phyloP scores from a whole-genome alignment of 2,888 invertebrate species.

The Dryomyza anilis region DNA sequence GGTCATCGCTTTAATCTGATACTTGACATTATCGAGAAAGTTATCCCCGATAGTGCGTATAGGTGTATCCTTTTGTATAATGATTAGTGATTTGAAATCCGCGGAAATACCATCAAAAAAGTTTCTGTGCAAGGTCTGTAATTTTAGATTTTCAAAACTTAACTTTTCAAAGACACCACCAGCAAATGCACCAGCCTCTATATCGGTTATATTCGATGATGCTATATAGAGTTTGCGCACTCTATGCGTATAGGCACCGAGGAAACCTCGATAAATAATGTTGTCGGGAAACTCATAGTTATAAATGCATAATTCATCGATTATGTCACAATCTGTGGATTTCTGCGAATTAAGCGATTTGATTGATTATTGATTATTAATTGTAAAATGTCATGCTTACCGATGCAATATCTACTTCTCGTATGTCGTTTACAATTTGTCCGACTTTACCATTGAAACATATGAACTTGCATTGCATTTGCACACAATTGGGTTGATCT shows the following conservation, averaged over 20 bases:
- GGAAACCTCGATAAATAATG: constrained; percentile 41
- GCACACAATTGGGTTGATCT: constrained; percentile 28
- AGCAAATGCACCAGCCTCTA: constrained; percentile 46
- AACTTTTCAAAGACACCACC: constrained; percentile 39
- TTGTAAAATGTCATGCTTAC: background rate
- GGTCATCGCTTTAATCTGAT: constrained; percentile 42
- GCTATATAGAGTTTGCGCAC: constrained; percentile 40
- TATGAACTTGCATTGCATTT: constrained; percentile 40
- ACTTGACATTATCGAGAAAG: constrained; percentile 45
- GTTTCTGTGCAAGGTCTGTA: constrained; percentile 35
- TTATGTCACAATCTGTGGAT: too few relatives aligned
- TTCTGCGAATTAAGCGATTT: too few relatives aligned
- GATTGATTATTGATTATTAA: background rate
- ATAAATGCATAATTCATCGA: constrained; percentile 45
- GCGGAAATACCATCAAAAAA: constrained; percentile 39
- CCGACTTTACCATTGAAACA: constrained; percentile 41
- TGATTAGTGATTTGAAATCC: constrained; percentile 35
- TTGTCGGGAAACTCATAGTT: constrained; percentile 42
- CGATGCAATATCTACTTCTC: constrained; percentile 9
- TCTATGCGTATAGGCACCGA: constrained; percentile 39
- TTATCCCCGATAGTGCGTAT: constrained; percentile 33
- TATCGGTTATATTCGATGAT: constrained; percentile 38
- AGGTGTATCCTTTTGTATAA: constrained; percentile 40
- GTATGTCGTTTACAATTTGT: constrained; percentile 41
- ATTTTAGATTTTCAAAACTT: constrained; percentile 41